Evolutionary conservation across 2,888 invertebrate genomes (phyloP).

Genomic region (Drosophila macrothrix): DNA sequence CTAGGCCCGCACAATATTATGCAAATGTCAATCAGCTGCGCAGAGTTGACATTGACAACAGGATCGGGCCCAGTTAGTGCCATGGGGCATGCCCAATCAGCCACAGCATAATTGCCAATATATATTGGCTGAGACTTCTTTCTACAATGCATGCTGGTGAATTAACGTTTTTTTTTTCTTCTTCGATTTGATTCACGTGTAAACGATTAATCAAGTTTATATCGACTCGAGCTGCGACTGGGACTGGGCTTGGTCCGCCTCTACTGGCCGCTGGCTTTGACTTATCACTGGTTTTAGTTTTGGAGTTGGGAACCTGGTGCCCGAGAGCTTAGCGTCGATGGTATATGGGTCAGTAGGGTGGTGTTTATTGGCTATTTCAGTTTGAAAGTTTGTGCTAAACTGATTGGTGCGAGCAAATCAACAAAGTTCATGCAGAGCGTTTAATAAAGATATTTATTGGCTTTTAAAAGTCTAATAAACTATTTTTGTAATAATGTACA

Average conservation of each 20-base stretch:
- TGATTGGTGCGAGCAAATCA: constrained; percentile 60
- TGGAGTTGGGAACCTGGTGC: constrained; percentile 6
- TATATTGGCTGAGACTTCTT: constrained; percentile 51
- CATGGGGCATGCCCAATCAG: constrained; percentile 48
- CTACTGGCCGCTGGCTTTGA: constrained; percentile 26
- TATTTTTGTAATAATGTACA: constrained; percentile 12
- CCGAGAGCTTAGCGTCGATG: constrained; percentile 52
- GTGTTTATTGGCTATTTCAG: constrained; percentile 51
- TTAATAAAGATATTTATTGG: constrained; percentile 51
- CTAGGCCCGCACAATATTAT: constrained; percentile 53
- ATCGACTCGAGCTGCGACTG: constrained; percentile 38
- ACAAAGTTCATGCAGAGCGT: constrained; percentile 65
- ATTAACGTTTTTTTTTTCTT: constrained; percentile 48
- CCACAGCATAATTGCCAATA: constrained; percentile 68
- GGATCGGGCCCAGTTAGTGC: constrained; percentile 49
- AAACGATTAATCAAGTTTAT: constrained; percentile 73
- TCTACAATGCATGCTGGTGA: constrained; percentile 49
- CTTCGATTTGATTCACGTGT: constrained; percentile 71
- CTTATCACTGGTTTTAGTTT: constrained; percentile 21
- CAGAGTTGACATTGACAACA: constrained; percentile 66
- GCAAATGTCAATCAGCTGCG: constrained; percentile 69
- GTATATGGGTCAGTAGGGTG: constrained; percentile 77
- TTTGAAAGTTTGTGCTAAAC: constrained; percentile 69
- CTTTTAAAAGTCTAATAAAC: constrained; percentile 19
- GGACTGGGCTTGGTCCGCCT: constrained; percentile 37